These are phyloP conservation scores for Struthio camelus DNA, from an alignment of 2,113 vertebrate species.

Conservation along the genomic window DNA sequence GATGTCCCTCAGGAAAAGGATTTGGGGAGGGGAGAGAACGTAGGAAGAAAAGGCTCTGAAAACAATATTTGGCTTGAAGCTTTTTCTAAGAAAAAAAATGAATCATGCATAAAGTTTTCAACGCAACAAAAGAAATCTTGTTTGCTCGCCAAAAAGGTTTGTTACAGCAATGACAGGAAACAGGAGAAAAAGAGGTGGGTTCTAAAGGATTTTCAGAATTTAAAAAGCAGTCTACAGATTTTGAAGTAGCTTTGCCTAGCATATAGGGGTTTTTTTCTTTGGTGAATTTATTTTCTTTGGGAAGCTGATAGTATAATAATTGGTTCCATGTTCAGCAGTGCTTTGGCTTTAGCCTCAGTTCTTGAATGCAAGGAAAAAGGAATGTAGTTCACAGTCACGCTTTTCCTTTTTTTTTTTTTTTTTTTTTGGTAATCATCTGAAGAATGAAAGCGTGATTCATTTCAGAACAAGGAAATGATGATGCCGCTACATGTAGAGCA, in stretches of 20 bases:
- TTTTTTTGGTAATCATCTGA: neutral
- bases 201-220: neutral
- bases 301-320: neutral
- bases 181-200: neutral
- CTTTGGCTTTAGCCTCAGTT: neutral
- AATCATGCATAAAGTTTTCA: neutral
- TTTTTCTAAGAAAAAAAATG: neutral
- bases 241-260: neutral
- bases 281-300: neutral
- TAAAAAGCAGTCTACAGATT: neutral
- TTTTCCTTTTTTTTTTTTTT: neutral
- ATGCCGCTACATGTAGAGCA: neutral
- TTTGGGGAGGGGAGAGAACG: neutral
- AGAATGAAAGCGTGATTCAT: slow-evolving; percentile 31
- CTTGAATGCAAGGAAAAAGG: neutral
- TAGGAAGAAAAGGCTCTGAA: slow-evolving; percentile 14
- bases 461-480: slow-evolving; percentile 19
- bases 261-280: neutral
- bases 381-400: neutral
- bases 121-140: slow-evolving; percentile 7
- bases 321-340: neutral
- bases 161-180: neutral
- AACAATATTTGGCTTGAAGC: neutral
- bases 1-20: neutral
- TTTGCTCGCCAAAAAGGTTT: neutral